These are phyloP conservation scores for Tenualosa thibaudeaui DNA, from an alignment of 2,797 vertebrate genomes.

Conservation along the genomic window DNA sequence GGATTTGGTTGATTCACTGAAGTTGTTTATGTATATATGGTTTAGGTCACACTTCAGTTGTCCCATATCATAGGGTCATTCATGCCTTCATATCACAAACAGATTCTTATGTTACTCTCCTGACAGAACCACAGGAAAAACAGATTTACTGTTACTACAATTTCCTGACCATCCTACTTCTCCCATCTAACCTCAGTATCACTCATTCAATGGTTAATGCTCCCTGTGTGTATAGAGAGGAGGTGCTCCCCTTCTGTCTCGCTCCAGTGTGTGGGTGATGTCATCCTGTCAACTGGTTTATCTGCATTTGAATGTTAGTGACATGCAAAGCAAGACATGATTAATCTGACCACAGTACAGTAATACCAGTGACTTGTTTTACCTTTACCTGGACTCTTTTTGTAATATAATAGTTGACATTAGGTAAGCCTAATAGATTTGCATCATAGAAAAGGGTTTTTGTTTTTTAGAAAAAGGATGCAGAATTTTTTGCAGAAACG, in stretches of 20 bases:
- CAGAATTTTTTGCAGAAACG: neutral
- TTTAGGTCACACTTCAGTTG: neutral
- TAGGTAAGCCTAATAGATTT: neutral
- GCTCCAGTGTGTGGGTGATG: neutral
- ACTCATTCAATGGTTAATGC: neutral
- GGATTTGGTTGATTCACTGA: too few species aligned
- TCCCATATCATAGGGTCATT: neutral
- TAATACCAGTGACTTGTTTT: neutral
- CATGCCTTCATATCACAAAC: neutral
- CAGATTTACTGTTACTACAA: neutral
- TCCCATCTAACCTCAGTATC: neutral
- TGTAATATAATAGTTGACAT: neutral
- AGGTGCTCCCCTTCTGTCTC: neutral
- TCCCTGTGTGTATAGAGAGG: neutral
- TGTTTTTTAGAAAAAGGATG: neutral
- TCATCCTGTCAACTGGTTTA: slow-evolving; percentile 8
- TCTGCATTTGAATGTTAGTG: neutral
- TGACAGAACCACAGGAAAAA: neutral
- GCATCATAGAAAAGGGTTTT: neutral
- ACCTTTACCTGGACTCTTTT: neutral
- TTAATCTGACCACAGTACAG: neutral
- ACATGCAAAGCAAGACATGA: slow-evolving; percentile 5
- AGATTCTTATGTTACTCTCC: neutral
- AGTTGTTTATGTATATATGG: neutral
- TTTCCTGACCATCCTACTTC: neutral